Percentiles rank a stretch among this genome's conserved stretches.
Conservation (phyloP, 2,888 invertebrate species). For the Allygus modestus region DNA sequence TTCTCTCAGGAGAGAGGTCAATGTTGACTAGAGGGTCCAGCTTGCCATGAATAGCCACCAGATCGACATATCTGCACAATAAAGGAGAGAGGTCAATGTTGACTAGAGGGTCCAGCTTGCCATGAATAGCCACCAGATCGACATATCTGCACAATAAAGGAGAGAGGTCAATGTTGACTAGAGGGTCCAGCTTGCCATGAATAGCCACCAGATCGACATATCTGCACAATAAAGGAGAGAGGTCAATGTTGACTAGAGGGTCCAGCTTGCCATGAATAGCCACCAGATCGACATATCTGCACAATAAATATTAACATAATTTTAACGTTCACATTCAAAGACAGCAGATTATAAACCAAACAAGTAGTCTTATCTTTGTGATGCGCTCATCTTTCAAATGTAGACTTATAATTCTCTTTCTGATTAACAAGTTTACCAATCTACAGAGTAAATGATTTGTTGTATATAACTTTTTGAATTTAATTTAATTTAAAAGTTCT, state of each 20-base stretch:
- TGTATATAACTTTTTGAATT: no score
- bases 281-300: slow-evolving; percentile 88
- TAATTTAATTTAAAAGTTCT: no score
- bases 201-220: slow-evolving; percentile 89
- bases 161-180: slow-evolving; percentile 91
- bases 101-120: slow-evolving; percentile 93
- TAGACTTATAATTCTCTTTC: no score
- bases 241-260: slow-evolving; percentile 92
- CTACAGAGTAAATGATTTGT: no score
- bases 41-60: slow-evolving; percentile 91
- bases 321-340: no score
- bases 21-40: slow-evolving; percentile 94
- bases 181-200: slow-evolving; percentile 94
- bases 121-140: slow-evolving; percentile 90
- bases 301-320: no score
- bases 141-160: slow-evolving; percentile 80
- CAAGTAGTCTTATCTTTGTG: slow-evolving; percentile 71
- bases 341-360: no score
- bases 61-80: slow-evolving; percentile 83
- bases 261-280: slow-evolving; percentile 92
- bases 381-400: no score
- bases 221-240: slow-evolving; percentile 80
- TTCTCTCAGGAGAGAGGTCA: slow-evolving; percentile 90
- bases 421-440: no score
- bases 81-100: slow-evolving; percentile 87